A percentile compares a stretch with the other conserved stretches of the same genome.
Evolutionary conservation across 2,888 invertebrate species (phyloP).

Genomic region (Platypus cylindrus): DNA sequence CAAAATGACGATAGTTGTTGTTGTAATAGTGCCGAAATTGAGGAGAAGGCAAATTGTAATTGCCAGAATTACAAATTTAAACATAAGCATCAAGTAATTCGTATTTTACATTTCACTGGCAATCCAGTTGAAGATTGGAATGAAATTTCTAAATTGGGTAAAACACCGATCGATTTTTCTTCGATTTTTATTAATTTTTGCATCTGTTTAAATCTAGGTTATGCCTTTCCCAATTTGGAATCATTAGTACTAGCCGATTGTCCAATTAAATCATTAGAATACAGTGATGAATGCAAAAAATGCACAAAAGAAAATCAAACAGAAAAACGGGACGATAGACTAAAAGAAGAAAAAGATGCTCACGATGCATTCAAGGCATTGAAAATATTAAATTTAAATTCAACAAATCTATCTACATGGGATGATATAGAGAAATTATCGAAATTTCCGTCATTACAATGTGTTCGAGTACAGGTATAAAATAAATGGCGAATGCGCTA

Average conservation of each 20-base stretch:
- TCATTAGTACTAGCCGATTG: conserved; percentile 78
- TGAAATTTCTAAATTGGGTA: conserved; percentile 59
- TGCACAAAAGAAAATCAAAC: conserved; percentile 14
- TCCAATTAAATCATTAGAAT: conserved; percentile 48
- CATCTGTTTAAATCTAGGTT: too few species aligned
- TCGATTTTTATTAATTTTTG: too few species aligned
- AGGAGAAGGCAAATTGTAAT: conserved; percentile 26
- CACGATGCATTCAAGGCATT: conserved; percentile 56
- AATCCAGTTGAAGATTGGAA: conserved; percentile 77
- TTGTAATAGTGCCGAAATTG: conserved; percentile 19
- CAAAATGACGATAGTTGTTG: conserved; percentile 26
- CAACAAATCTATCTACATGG: conserved; percentile 73
- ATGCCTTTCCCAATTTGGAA: conserved; percentile 75
- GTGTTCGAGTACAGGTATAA: conserved; percentile 66
- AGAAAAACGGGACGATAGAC: conserved; percentile 12
- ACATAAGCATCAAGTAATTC: conserved; percentile 50
- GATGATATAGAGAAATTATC: conserved; percentile 79
- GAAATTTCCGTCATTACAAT: conserved; percentile 68
- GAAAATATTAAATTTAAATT: conserved; percentile 72
- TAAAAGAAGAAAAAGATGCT: conserved; percentile 29
- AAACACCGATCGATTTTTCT: too few species aligned
- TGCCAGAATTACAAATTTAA: conserved; percentile 20
- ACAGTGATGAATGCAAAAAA: conserved; percentile 17
- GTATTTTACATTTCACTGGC: conserved; percentile 75
- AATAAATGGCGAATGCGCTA: not conserved